Evolutionary conservation across 1,140 invertebrate genomes (phyloP).

Genomic region (Gerris buenoi): DNA sequence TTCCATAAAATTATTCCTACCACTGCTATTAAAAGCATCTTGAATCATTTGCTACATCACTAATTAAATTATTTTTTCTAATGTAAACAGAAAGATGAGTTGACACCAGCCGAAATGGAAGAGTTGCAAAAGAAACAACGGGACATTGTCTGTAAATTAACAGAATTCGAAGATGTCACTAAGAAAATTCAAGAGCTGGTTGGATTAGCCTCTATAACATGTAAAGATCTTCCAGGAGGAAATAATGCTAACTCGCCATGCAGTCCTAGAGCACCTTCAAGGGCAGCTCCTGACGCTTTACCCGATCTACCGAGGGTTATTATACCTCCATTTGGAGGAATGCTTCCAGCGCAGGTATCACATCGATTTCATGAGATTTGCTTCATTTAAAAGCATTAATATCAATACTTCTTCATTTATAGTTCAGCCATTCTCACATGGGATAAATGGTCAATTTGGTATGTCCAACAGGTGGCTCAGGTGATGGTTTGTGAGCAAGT

Average conservation of each 20-base stretch:
- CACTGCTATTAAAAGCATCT: too few relatives aligned
- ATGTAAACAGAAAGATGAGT: constrained; percentile 31
- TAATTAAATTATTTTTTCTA: too few relatives aligned
- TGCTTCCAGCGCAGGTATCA: constrained; percentile 15
- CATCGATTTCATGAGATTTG: background rate
- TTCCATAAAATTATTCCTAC: too few relatives aligned
- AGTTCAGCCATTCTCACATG: too few relatives aligned
- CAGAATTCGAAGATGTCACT: constrained; percentile 29
- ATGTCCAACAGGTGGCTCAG: background rate
- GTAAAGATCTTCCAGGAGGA: constrained; percentile 15
- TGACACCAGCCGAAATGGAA: constrained; percentile 27
- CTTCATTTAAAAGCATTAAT: background rate
- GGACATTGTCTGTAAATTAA: constrained; percentile 25
- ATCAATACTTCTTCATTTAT: too few relatives aligned
- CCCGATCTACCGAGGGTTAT: background rate
- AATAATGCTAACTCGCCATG: background rate
- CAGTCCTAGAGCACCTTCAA: background rate
- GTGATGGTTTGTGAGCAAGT: constrained; percentile 5
- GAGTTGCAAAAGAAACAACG: constrained; percentile 25
- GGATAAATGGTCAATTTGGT: too few relatives aligned
- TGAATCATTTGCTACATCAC: too few relatives aligned
- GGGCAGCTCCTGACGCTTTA: background rate
- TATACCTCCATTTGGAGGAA: constrained; percentile 16
- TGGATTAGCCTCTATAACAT: constrained; percentile 20
- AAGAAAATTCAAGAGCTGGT: constrained; percentile 26